These are phyloP conservation scores for Mustela nigripes DNA, from an alignment of 2,113 vertebrate genomes.

Conservation along the genomic window DNA sequence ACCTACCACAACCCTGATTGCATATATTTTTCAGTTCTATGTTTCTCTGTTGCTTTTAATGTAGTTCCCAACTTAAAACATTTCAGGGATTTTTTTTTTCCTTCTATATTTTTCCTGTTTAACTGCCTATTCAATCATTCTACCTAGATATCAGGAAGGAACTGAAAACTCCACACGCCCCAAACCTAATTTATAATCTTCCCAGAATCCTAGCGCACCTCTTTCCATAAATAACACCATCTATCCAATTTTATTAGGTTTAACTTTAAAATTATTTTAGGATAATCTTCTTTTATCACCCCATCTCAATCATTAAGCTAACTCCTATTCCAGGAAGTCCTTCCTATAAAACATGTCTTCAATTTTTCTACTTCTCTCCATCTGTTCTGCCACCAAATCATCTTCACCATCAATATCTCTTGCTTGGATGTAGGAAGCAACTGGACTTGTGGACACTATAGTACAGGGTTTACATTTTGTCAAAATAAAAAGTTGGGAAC, in stretches of 20 bases:
- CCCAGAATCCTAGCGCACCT: not conserved
- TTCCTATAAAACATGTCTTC: slow-evolving; percentile 16
- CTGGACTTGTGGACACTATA: not conserved
- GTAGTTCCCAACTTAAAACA: slow-evolving; percentile 18
- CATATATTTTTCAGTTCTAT: not conserved
- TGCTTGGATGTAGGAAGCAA: not conserved
- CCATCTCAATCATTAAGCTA: not conserved
- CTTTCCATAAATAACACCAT: not conserved
- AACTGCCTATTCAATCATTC: not conserved
- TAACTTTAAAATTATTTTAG: slow-evolving; percentile 12
- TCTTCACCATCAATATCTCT: slow-evolving; percentile 34
- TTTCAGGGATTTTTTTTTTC: not conserved
- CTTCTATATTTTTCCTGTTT: slow-evolving; percentile 6
- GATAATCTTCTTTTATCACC: not conserved
- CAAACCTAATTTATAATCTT: not conserved
- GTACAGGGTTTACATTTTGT: slow-evolving; percentile 21
- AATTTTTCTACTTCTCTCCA: slow-evolving; percentile 37
- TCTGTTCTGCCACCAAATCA: slow-evolving; percentile 50
- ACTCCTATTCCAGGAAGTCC: not conserved
- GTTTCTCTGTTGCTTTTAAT: not conserved
- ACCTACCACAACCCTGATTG: not conserved
- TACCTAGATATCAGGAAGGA: not conserved
- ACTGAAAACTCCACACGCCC: not conserved
- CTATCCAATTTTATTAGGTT: not conserved
- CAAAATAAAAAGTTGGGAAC: slow-evolving; percentile 38